Conservation (phyloP, 2,888 invertebrate genomes). For the Erebia aethiops region DNA sequence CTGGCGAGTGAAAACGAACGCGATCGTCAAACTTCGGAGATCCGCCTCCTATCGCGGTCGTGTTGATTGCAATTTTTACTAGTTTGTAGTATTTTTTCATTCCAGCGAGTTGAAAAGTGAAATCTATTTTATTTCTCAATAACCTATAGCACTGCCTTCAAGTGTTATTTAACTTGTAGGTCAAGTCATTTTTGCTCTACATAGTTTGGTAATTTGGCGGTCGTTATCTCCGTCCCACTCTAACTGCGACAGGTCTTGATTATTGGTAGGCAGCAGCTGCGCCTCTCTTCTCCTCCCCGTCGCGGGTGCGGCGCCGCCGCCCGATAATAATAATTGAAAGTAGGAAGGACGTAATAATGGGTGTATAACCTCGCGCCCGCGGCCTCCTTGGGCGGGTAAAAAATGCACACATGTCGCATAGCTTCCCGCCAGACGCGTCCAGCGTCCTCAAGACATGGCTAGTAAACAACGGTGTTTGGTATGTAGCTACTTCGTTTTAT, state of each 20-base stretch:
- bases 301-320: conserved; percentile 78
- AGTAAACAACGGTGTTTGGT: conserved; percentile 52
- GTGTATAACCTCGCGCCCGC: conserved; percentile 83
- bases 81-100: conserved; percentile 41
- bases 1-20: conserved; percentile 68
- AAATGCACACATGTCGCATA: conserved; percentile 79
- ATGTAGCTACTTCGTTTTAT: neutral
- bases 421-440: conserved; percentile 58
- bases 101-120: conserved; percentile 1
- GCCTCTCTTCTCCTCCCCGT: conserved; percentile 83
- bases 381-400: conserved; percentile 84
- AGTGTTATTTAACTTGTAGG: conserved; percentile 12
- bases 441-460: conserved; percentile 38
- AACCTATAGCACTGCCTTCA: conserved; percentile 7
- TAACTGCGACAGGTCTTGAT: conserved; percentile 75
- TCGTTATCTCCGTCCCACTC: conserved; percentile 68
- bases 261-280: conserved; percentile 84
- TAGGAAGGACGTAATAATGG: conserved; percentile 84
- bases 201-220: conserved; percentile 37
- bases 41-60: conserved; percentile 81
- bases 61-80: conserved; percentile 54
- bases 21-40: conserved; percentile 75
- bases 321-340: conserved; percentile 84
- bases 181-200: conserved; percentile 3
- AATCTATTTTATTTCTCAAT: conserved; percentile 2